Conservation (phyloP, 2,113 vertebrate genomes). For the Tympanuchus pallidicinctus region DNA sequence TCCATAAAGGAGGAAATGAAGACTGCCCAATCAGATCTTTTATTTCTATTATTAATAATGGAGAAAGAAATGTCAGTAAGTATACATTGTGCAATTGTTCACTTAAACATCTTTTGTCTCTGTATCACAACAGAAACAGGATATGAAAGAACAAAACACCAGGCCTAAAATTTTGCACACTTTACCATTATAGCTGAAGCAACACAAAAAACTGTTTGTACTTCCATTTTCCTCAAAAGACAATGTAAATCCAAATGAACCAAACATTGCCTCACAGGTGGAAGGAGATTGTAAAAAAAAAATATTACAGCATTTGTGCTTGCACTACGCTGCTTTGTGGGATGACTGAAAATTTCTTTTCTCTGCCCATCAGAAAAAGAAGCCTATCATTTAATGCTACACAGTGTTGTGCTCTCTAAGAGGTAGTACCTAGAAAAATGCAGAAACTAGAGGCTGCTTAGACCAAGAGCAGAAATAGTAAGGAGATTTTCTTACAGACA, state of each 20-base stretch:
- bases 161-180: background rate
- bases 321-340: background rate
- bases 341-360: background rate
- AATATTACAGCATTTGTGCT: background rate
- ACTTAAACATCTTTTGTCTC: background rate
- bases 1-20: background rate
- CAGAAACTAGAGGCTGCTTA: background rate
- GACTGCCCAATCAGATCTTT: background rate
- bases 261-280: background rate
- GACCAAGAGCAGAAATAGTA: background rate
- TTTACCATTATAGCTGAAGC: background rate
- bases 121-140: background rate
- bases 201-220: background rate
- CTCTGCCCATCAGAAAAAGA: background rate
- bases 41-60: background rate
- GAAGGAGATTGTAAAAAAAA: background rate
- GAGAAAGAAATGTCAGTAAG: conserved; percentile 14
- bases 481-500: background rate
- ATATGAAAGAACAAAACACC: background rate
- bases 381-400: background rate
- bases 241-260: background rate
- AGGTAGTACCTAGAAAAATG: background rate
- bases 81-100: background rate
- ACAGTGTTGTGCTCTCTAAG: background rate
- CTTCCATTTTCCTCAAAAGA: background rate